Percentiles rank a stretch among this genome's conserved stretches.
These are phyloP conservation scores for Stegana nigrithorax DNA, from an alignment of 2,888 invertebrate genomes.

Conservation along the genomic window DNA sequence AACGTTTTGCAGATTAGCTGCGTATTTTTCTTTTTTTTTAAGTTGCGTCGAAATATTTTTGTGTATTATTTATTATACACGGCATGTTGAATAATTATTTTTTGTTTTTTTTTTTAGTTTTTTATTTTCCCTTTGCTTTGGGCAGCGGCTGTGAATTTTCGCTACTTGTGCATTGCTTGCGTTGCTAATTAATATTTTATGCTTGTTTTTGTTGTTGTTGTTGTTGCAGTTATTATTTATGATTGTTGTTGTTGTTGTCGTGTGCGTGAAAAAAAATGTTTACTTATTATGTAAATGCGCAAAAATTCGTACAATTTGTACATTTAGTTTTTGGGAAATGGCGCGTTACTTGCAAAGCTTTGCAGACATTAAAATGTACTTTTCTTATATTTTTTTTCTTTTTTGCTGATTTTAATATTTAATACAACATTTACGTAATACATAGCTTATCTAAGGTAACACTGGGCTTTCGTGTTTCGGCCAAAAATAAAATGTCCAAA, in stretches of 20 bases:
- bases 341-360: background rate
- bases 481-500: background rate
- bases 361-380: slow-evolving; percentile 1
- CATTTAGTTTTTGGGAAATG: background rate
- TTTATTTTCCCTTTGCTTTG: background rate
- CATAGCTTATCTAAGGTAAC: background rate
- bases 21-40: slow-evolving; percentile 19
- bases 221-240: too few species aligned
- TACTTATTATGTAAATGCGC: slow-evolving; percentile 22
- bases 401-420: slow-evolving; percentile 1
- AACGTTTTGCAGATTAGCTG: background rate
- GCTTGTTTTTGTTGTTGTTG: too few species aligned
- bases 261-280: slow-evolving; percentile 43
- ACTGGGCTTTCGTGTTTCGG: background rate
- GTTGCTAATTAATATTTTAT: too few species aligned
- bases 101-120: background rate
- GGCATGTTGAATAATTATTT: slow-evolving; percentile 24
- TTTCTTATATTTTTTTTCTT: background rate
- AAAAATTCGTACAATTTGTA: background rate
- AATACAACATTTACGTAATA: slow-evolving; percentile 1
- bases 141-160: background rate
- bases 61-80: slow-evolving; percentile 27
- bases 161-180: too few species aligned
- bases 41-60: slow-evolving; percentile 40
- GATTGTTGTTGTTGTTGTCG: slow-evolving; percentile 4